These are phyloP conservation scores for Lasiurus cinereus DNA, from an alignment of 2,113 vertebrate genomes.

Conservation along the genomic window DNA sequence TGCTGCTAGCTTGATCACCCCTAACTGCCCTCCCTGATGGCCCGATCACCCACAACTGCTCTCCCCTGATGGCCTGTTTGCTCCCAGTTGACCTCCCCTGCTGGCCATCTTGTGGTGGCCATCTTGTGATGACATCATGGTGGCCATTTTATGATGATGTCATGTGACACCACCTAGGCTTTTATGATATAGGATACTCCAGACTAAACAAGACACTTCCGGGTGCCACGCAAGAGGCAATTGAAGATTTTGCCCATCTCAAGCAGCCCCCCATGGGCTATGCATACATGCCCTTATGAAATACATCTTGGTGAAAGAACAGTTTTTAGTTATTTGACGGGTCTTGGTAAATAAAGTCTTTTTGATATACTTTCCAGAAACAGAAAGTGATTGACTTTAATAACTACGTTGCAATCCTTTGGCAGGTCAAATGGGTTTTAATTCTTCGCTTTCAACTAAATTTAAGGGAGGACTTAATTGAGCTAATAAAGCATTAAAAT, in stretches of 20 bases:
- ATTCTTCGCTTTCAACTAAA: constrained; percentile 57
- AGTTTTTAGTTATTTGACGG: constrained; percentile 38
- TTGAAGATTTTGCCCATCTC: not conserved
- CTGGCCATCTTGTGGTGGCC: too few species aligned
- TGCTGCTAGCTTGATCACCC: too few species aligned
- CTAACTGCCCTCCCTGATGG: too few species aligned
- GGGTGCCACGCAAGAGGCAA: too few species aligned
- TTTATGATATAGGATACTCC: too few species aligned
- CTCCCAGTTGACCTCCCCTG: too few species aligned
- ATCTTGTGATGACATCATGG: too few species aligned
- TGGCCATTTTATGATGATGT: too few species aligned
- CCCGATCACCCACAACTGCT: too few species aligned
- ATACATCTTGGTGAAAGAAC: not conserved
- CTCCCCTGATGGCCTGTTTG: too few species aligned
- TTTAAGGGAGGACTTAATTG: constrained; percentile 41
- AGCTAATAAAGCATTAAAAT: constrained; percentile 58
- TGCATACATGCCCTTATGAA: not conserved
- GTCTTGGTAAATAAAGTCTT: constrained; percentile 14
- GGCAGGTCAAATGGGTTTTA: not conserved
- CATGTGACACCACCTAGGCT: too few species aligned
- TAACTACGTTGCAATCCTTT: not conserved
- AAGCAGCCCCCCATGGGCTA: not conserved
- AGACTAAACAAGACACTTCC: too few species aligned
- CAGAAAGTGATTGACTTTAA: not conserved
- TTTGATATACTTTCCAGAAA: not conserved